Base-by-base conservation (phyloP, 2,797 vertebrate genomes). In the Rhinella marina region DNA sequence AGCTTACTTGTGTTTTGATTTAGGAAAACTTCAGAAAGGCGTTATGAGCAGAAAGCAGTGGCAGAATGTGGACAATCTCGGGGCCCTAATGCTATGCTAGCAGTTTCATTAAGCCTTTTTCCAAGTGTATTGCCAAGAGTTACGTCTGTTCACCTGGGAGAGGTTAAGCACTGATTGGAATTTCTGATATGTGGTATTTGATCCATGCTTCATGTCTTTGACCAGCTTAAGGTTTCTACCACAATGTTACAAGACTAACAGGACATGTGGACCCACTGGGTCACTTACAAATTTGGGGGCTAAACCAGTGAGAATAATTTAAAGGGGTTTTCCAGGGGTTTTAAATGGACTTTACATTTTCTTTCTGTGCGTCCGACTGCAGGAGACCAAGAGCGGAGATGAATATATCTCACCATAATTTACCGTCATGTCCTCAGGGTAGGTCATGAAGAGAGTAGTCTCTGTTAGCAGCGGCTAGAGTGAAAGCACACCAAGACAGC, bases 281-380 rank as follows among this genome's bases (percentile, higher is more conserved):
- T 41, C 41, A 41, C 41, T 41, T 41, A 41, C 0, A 41, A 41
- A 41, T 41, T 41, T 41, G 41, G 41, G 41, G 41, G 41, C 41
- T 6, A 41, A 41, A 41, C 41, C 41, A 41, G 41, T 41, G 41
- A 41, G 41, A 5, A 6, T 4, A 41, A 6, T 41, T 41, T 41
- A 41, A 41, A 41, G 32, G 32, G 32, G n/a, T n/a, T n/a, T n/a
- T n/a, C n/a, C n/a, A n/a, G n/a, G n/a, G n/a, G n/a, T n/a, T n/a
- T 72, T 88, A 79, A 84, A 88, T 70, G 87, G 81, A 73, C 32
- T 84, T 80, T 84, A 88, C 82, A 81, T 79, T 88, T 73, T 73
- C 41, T 62, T 41, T 27, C 52, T 72, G 12, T 79, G 61, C 75
- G 82, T 85, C 87, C 41, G 70, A 62, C 76, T 72, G 52, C 87